Evolutionary conservation across 2,888 invertebrate genomes (phyloP).

Genomic region (Elegia similella): DNA sequence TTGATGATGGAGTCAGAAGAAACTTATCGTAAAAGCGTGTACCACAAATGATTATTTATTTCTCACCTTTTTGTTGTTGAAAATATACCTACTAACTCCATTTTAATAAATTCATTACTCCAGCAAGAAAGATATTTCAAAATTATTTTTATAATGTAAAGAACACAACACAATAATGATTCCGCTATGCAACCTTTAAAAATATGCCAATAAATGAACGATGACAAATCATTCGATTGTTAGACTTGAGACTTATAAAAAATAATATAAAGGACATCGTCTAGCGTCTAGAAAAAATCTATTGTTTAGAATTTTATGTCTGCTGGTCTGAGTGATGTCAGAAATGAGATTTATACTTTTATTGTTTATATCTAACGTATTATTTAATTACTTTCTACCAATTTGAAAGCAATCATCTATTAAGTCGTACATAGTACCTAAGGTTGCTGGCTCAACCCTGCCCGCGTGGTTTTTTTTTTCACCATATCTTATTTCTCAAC

Average conservation of each 20-base stretch:
- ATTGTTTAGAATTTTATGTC: neutral
- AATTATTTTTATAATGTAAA: neutral
- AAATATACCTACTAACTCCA: too few relatives aligned
- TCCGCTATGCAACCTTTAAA: conserved; percentile 7
- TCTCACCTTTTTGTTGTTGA: too few relatives aligned
- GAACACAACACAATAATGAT: conserved; percentile 3
- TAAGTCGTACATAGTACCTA: too few relatives aligned
- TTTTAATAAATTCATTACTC: neutral
- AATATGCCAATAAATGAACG: conserved; percentile 4
- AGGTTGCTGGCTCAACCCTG: too few relatives aligned
- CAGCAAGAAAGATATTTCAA: neutral
- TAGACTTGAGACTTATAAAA: neutral
- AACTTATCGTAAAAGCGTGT: too few relatives aligned
- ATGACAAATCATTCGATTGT: conserved; percentile 15
- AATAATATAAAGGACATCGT: neutral
- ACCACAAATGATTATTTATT: too few relatives aligned
- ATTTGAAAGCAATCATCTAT: too few relatives aligned
- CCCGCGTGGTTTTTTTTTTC: too few relatives aligned
- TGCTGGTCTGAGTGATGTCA: conserved; percentile 7
- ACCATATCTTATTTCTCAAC: too few relatives aligned
- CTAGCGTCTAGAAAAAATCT: neutral
- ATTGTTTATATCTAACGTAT: neutral
- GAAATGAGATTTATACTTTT: neutral
- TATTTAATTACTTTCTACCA: neutral
- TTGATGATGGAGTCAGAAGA: too few relatives aligned